phyloP scores from a whole-genome alignment of 2,888 invertebrate genomes.

The Ennomos quercinarius region DNA sequence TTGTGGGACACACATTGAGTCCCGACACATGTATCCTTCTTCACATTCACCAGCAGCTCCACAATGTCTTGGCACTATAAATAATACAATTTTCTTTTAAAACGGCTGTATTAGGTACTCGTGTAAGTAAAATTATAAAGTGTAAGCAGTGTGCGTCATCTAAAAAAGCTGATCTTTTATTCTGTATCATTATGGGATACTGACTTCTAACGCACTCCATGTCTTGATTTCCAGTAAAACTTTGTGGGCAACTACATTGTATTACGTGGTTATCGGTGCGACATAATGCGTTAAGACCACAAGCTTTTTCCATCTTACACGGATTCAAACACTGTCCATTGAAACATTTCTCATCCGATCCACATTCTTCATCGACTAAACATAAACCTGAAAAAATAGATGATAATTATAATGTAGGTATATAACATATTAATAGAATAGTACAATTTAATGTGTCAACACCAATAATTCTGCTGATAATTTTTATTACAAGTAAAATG shows the following conservation, averaged over 20 bases:
- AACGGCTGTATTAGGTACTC: constrained; percentile 5
- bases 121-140: not conserved
- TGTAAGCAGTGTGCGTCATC: no score
- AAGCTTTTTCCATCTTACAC: constrained; percentile 90
- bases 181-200: constrained; percentile 49
- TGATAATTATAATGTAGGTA: not conserved
- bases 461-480: not conserved
- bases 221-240: constrained; percentile 93
- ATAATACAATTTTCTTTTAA: constrained; percentile 24
- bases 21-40: constrained; percentile 90
- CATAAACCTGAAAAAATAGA: constrained; percentile 87
- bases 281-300: constrained; percentile 94
- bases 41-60: constrained; percentile 89
- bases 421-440: no score
- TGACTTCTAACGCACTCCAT: constrained; percentile 94
- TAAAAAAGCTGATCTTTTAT: no score
- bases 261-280: constrained; percentile 89
- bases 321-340: constrained; percentile 93
- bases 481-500: not conserved
- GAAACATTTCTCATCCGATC: constrained; percentile 90
- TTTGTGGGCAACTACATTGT: constrained; percentile 93
- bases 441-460: no score
- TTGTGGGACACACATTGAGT: constrained; percentile 92
- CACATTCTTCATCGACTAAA: constrained; percentile 92
- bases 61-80: constrained; percentile 91